Evolutionary conservation across 37 sponge, comb jelly and placozoan genomes (phyloP).

Genomic region (Cladorhizidae sp.): DNA sequence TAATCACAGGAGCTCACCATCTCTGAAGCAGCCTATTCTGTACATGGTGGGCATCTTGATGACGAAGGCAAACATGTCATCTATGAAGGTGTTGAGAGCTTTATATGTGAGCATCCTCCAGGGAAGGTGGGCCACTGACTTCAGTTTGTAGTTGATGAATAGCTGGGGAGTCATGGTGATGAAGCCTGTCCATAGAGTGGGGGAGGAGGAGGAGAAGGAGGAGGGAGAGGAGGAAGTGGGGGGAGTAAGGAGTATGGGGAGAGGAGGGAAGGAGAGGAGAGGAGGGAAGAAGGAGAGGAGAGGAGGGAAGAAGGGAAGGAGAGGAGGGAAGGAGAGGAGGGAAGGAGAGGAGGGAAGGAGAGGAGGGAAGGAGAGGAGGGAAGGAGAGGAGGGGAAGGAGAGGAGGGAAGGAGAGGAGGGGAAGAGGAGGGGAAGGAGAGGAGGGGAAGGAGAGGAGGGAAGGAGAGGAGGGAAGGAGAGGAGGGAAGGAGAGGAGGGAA

Average conservation of each 20-base stretch:
- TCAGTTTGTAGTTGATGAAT: constrained; percentile 99
- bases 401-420: too few relatives aligned
- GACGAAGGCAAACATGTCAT: constrained; percentile 99
- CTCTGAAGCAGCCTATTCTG: constrained; percentile 96
- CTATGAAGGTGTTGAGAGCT: constrained; percentile 99
- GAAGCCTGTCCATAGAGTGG: constrained; percentile 64
- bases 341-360: background rate
- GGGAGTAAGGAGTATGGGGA: background rate
- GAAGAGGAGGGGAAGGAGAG: too few relatives aligned
- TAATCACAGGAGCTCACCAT: constrained; percentile 72
- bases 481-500: too few relatives aligned
- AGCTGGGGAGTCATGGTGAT: constrained; percentile 99
- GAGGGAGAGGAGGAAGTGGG: background rate
- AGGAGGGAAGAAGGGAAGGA: background rate
- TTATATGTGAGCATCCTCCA: constrained; percentile 99
- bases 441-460: too few relatives aligned
- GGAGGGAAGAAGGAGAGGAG: too few relatives aligned
- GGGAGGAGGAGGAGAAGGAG: background rate
- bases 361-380: too few relatives aligned
- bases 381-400: too few relatives aligned
- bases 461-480: too few relatives aligned
- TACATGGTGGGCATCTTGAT: constrained; percentile 99
- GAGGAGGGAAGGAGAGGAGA: background rate
- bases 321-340: background rate
- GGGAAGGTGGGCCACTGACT: constrained; percentile 98